phyloP scores from a whole-genome alignment of 92 coral and sea anemone genomes.

The Virgularia gustaviana region DNA sequence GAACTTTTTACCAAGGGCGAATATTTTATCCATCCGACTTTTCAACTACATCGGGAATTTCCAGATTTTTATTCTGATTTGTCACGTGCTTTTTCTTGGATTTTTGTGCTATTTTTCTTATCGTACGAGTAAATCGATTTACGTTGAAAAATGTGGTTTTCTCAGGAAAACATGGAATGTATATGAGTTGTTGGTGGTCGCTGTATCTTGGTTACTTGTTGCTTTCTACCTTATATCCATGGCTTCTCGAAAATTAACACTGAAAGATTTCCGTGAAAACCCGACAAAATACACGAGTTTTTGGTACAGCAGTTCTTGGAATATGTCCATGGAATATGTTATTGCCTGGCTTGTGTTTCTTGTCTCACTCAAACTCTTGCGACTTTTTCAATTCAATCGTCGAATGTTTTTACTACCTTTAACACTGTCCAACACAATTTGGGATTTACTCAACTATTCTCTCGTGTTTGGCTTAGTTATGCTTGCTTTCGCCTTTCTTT shows the following conservation, averaged over 20 bases:
- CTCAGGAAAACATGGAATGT: conserved; percentile 68
- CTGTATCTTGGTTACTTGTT: conserved; percentile 69
- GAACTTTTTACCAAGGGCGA: conserved; percentile 57
- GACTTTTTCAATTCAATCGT: conserved; percentile 78
- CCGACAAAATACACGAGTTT: conserved; percentile 70
- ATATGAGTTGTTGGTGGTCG: conserved; percentile 58
- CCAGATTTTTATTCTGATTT: conserved; percentile 70
- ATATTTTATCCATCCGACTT: conserved; percentile 69
- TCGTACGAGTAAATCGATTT: conserved; percentile 64
- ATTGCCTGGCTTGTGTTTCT: conserved; percentile 67
- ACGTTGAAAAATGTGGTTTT: conserved; percentile 39
- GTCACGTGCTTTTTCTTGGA: conserved; percentile 66
- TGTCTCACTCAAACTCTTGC: conserved; percentile 62
- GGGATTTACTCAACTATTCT: conserved; percentile 58
- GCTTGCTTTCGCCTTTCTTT: conserved; percentile 66
- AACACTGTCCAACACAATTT: conserved; percentile 64
- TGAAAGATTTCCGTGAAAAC: conserved; percentile 54
- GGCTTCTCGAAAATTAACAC: conserved; percentile 69
- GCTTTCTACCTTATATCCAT: conserved; percentile 69
- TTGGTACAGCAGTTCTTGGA: conserved; percentile 82
- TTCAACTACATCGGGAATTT: conserved; percentile 90
- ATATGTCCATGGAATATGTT: conserved; percentile 68
- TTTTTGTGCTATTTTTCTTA: conserved; percentile 72
- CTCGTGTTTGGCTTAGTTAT: conserved; percentile 54
- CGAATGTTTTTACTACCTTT: conserved; percentile 74